Base-by-base conservation (phyloP, 2,888 invertebrate species). In the Spodoptera picta region DNA sequence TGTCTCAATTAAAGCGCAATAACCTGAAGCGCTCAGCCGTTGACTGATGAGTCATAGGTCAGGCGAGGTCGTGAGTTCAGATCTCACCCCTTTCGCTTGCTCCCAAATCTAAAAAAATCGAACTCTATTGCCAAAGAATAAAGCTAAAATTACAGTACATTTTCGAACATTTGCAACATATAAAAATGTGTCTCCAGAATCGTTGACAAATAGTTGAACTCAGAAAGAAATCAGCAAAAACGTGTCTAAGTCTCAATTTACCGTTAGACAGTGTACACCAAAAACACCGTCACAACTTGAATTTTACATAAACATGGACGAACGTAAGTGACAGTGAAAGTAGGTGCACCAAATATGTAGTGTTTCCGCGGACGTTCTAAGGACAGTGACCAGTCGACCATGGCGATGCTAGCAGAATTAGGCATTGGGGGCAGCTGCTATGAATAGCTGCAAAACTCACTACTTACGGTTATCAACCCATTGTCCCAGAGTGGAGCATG, bases 351-450 rank as follows among this genome's bases (percentile, higher is more conserved):
- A 50, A 49, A 69, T 63, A 54, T 50, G 31, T 63, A 14, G 52
- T 53, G 46, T 59, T 57, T 59, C 36, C 45, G 62, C 51, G 59
- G 59, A 79, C 63, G 68, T 55, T 50, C 52, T 70, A 62, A 71
- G 66, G 74, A 76, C 69, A 63, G 58, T 48, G 50, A 24, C 4
- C 55, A 60, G 47, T 70, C 66, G 62, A 68, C 74, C 79, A 62
- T 75, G 60, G 65, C 73, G 73, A 56, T 55, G 59, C 60, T 62
- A 58, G 65, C 52, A 60, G 51, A 82, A 78, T 75, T 77, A 64
- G 70, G 71, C 69, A 77, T 75, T 52, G 80, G 73, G 79, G 79
- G 58, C 81, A 82, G 71, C 55, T 62, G 62, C 65, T 63, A 74
- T 75, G 74, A 75, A 79, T 80, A 74, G 72, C 63, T 60, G 55